Percentiles rank a stretch among this genome's conserved stretches.
Conservation (phyloP, 2,797 vertebrate species). For the Lepidocolaptes lacrymiger region DNA sequence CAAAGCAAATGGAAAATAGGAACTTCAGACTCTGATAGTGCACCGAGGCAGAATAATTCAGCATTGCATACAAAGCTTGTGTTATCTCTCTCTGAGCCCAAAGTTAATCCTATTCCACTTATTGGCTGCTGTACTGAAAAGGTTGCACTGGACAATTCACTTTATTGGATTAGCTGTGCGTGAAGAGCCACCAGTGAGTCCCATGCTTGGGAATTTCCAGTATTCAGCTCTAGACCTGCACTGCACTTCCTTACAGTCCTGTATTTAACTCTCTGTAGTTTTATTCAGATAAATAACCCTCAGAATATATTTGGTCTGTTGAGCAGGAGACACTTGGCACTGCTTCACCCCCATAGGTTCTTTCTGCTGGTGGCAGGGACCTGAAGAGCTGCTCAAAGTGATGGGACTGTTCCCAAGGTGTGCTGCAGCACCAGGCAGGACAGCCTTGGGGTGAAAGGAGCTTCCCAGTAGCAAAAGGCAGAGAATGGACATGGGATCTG, state of each 20-base stretch:
- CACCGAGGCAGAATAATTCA: not conserved
- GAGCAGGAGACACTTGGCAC: not conserved
- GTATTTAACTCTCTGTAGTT: not conserved
- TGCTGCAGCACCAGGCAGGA: not conserved
- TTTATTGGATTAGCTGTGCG: constrained; percentile 13
- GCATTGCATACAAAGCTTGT: not conserved
- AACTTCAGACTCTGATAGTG: not conserved
- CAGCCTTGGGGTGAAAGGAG: not conserved
- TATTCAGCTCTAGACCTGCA: not conserved
- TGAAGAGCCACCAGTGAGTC: not conserved
- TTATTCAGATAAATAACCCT: not conserved
- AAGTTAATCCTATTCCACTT: constrained; percentile 13
- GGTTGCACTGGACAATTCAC: not conserved
- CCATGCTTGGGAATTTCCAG: not conserved
- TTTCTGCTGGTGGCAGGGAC: not conserved
- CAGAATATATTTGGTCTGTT: not conserved
- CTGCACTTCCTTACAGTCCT: not conserved
- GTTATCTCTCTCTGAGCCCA: not conserved
- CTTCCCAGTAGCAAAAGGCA: not conserved
- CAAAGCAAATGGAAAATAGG: constrained; percentile 20
- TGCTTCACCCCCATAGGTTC: not conserved
- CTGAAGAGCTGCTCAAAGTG: not conserved
- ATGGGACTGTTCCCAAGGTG: not conserved
- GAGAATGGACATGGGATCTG: not conserved
- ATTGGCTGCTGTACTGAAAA: not conserved